Percentiles rank a stretch among this genome's conserved stretches.
Conservation (phyloP, 2,113 vertebrate species). For the Urocolius indicus region DNA sequence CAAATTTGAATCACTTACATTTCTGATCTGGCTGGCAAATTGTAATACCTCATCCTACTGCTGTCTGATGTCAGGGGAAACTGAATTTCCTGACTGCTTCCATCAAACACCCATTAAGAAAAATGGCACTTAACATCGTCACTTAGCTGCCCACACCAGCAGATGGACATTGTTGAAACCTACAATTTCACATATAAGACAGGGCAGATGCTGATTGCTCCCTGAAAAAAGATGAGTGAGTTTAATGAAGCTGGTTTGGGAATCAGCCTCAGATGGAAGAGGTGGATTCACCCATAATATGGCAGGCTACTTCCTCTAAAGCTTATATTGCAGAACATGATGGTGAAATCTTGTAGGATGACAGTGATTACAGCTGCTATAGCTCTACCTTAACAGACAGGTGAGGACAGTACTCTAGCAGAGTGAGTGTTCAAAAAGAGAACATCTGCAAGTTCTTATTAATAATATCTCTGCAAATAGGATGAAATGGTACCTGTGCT, state of each 20-base stretch:
- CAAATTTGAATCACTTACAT: background rate
- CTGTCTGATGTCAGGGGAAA: background rate
- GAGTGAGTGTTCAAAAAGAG: background rate
- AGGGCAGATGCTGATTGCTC: background rate
- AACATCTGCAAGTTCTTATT: background rate
- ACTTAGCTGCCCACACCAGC: background rate
- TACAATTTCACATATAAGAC: background rate
- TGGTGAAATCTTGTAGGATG: background rate
- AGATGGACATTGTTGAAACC: background rate
- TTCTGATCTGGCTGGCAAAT: background rate
- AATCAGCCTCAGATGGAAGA: background rate
- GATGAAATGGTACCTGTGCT: background rate
- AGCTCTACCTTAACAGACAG: background rate
- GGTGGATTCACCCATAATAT: no score
- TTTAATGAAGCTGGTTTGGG: background rate
- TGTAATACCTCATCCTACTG: background rate
- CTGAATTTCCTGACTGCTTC: background rate
- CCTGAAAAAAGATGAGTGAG: background rate
- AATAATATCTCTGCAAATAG: background rate
- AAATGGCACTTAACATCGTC: background rate
- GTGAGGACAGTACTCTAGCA: background rate
- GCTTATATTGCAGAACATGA: fast-evolving
- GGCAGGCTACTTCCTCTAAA: background rate
- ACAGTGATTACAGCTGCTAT: background rate
- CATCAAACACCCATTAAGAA: background rate